A percentile compares a stretch with the other conserved stretches of the same genome.
These are phyloP conservation scores for human DNA, from an alignment of 2,113 vertebrate species.

Conservation along the genomic window GRCh38 chr2:98035001-98035500, in stretches of 20 bases:
- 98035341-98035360: no score
- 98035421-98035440: no score
- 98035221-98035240: background rate
- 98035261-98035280: background rate
- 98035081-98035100: no score
- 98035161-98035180: background rate
- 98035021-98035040: no score
- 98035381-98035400: no score
- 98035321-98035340: background rate
- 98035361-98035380: no score
- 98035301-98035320: conserved; percentile 32
- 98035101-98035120: background rate
- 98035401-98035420: no score
- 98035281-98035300: background rate
- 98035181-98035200: background rate
- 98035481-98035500: accelerated
- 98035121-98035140: conserved; percentile 6
- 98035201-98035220: conserved; percentile 17
- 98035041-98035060: no score
- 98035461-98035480: no score
- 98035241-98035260: background rate
- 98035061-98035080: no score
- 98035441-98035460: no score
- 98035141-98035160: background rate
- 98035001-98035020: accelerated